Evolutionary conservation across 2,888 invertebrate species (phyloP).

Genomic region (Apodemia mormo): DNA sequence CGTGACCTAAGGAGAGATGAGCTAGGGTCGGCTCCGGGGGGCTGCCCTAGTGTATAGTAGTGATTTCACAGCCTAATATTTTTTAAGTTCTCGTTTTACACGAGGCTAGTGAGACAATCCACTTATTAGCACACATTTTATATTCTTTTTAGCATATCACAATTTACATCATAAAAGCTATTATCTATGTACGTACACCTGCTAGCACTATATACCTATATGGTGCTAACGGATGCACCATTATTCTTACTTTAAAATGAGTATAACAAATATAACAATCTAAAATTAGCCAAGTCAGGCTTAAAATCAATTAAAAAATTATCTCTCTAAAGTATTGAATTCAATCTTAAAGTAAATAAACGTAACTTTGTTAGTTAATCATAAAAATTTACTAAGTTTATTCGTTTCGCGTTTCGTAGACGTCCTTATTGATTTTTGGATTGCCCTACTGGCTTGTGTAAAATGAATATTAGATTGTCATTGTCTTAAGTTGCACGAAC

Average conservation of each 20-base stretch:
- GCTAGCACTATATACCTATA: too few relatives aligned
- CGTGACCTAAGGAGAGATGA: constrained; percentile 77
- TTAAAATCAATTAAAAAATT: too few relatives aligned
- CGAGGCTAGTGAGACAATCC: not conserved
- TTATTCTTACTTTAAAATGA: too few relatives aligned
- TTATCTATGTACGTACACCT: too few relatives aligned
- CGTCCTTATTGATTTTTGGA: not conserved
- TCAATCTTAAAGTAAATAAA: too few relatives aligned
- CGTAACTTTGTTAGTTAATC: too few relatives aligned
- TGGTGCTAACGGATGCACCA: too few relatives aligned
- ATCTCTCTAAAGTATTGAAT: too few relatives aligned
- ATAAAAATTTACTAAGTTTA: not conserved
- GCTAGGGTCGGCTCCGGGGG: constrained; percentile 46
- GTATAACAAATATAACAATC: too few relatives aligned
- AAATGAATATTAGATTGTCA: not conserved
- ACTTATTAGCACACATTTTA: not conserved
- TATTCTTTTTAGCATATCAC: too few relatives aligned
- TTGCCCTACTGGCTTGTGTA: not conserved
- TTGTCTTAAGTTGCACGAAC: constrained; percentile 2
- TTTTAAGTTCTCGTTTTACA: not conserved
- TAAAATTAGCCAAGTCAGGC: too few relatives aligned
- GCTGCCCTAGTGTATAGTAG: constrained; percentile 25
- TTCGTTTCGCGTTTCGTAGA: not conserved
- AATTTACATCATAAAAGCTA: too few relatives aligned
- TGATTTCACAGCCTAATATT: constrained; percentile 2